Base-by-base conservation (phyloP, 2,113 vertebrate species). In the Spheniscus mendiculus region DNA sequence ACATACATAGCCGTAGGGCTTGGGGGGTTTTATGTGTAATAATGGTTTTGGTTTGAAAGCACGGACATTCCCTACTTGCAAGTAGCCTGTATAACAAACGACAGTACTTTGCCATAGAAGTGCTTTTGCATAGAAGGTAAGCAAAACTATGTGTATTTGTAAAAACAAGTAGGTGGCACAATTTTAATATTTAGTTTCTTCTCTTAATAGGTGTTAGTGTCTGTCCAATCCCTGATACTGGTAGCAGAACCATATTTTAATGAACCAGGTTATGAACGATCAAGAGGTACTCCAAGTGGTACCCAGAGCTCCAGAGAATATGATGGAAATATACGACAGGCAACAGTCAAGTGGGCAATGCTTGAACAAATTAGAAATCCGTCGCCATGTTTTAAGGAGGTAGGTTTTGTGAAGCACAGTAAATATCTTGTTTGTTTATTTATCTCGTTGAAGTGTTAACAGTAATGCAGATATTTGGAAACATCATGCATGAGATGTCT, bases 341-440 rank as follows among this genome's bases (percentile, higher is more conserved):
- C 99, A 84, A 99, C 99, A 0, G 99, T 99, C 95, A 99, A 99
- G 95, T 99, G 99, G 99, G 99, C 99, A 91, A 99, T 99, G 99
- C 98, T 99, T 81, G 99, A 99, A 83, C 99, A 99, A 98, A 99
- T 99, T 97, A 98, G 99, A 96, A 99, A 99, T 90, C 99, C 99
- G 36, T 99, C 99, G 0, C 99, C 99, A 0, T 99, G 99, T 97
- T 99, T 99, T 98, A 99, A 99, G 98, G 99, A 99, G 99, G 99
- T 99, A 97, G 53, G 97, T 96, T 91, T 63, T 94, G 26, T 73
- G 50, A 87, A 89, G 74, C 3, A 12, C 84, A 27, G 26, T 38
- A 65, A 84, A n/a, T 59, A 36, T 2, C 27, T 47, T 42, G 14
- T 34, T 77, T 13, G 4, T 44, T 77, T 59, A 25, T 66, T 45